Conservation (phyloP, 2,888 invertebrate genomes). For the Himalopsyche kuldschensis region DNA sequence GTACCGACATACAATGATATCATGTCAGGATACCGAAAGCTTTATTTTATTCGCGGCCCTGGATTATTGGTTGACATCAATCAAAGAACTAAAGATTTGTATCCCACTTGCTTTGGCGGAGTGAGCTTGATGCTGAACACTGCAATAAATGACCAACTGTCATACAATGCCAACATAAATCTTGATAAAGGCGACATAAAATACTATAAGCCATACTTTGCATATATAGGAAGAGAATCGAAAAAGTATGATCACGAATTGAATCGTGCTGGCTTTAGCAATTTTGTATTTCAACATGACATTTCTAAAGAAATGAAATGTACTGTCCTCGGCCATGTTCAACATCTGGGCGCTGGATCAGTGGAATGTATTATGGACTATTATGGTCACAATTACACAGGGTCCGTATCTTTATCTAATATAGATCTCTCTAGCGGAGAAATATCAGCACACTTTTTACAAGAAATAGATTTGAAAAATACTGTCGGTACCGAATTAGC, state of each 20-base stretch:
- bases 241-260: conserved; percentile 15
- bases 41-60: conserved; percentile 13
- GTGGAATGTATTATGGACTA: conserved; percentile 28
- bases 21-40: conserved; percentile 5
- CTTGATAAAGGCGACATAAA: conserved; percentile 15
- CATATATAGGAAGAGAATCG: conserved; percentile 25
- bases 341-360: conserved; percentile 18
- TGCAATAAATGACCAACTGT: conserved; percentile 15
- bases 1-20: conserved; percentile 11
- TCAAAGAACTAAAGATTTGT: conserved; percentile 21
- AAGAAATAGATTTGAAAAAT: conserved; percentile 20
- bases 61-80: conserved; percentile 24
- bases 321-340: conserved; percentile 16
- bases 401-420: conserved; percentile 18
- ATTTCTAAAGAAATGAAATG: conserved; percentile 22
- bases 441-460: conserved; percentile 21
- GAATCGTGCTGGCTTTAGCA: conserved; percentile 18
- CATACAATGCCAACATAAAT: conserved; percentile 23
- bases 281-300: conserved; percentile 14
- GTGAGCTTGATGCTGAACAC: conserved; percentile 22
- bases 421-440: conserved; percentile 11
- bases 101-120: conserved; percentile 27
- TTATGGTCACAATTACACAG: conserved; percentile 24
- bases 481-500: conserved; percentile 27
- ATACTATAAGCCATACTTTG: conserved; percentile 23